Percentiles rank a stretch among this genome's conserved stretches.
phyloP scores from a whole-genome alignment of 2,797 vertebrate genomes.

The Schizothorax lantsangensis region DNA sequence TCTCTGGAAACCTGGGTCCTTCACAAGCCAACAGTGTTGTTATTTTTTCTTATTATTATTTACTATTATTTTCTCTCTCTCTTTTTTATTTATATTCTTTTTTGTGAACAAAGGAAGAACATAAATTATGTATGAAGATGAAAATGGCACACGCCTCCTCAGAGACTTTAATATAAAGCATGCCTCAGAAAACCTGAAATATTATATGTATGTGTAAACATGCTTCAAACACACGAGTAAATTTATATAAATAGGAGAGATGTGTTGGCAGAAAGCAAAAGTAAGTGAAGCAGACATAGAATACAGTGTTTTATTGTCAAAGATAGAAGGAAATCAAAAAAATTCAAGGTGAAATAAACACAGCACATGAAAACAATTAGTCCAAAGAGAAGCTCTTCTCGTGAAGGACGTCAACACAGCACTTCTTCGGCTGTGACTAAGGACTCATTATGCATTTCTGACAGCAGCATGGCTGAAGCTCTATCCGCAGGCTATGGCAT shows the following conservation, averaged over 20 bases:
- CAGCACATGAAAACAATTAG: slow-evolving; percentile 13
- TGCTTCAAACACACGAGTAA: not conserved
- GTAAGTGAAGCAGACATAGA: not conserved
- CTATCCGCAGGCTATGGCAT: slow-evolving; percentile 51
- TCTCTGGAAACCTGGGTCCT: slow-evolving; percentile 62
- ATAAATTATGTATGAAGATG: slow-evolving; percentile 11
- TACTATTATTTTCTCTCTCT: not conserved
- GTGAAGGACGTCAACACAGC: slow-evolving; percentile 11
- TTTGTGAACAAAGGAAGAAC: not conserved
- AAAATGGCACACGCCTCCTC: slow-evolving; percentile 5
- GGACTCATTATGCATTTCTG: slow-evolving; percentile 47
- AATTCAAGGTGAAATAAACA: slow-evolving; percentile 8
- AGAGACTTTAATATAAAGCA: slow-evolving; percentile 29
- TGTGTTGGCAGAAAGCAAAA: not conserved
- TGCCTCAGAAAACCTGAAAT: slow-evolving; percentile 29
- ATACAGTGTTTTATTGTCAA: not conserved
- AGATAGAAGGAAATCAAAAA: not conserved
- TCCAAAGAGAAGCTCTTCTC: not conserved
- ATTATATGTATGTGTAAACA: not conserved
- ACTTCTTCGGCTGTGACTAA: slow-evolving; percentile 52
- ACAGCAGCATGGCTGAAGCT: slow-evolving; percentile 54
- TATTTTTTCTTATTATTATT: not conserved
- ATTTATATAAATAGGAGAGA: slow-evolving; percentile 4
- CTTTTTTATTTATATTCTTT: not conserved
- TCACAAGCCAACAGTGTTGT: slow-evolving; percentile 31